These are phyloP conservation scores for Plagiodera versicolora DNA, from an alignment of 2,888 invertebrate species.

Conservation along the genomic window DNA sequence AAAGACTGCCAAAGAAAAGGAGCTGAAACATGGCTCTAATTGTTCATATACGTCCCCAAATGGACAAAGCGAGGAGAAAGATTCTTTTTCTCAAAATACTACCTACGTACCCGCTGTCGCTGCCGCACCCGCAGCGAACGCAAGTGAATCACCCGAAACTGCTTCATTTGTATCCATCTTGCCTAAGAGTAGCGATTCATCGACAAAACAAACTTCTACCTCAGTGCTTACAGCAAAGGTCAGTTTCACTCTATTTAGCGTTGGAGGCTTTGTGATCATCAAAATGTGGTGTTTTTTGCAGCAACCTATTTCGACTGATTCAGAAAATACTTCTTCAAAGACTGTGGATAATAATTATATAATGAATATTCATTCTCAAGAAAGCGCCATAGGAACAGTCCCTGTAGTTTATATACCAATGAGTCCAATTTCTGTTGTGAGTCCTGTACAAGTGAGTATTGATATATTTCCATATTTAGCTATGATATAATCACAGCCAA, in stretches of 20 bases:
- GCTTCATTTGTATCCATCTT: conserved; percentile 33
- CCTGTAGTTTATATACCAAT: conserved; percentile 48
- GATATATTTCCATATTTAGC: background rate
- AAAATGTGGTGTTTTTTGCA: conserved; percentile 18
- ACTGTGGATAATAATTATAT: conserved; percentile 32
- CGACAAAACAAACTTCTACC: conserved; percentile 33
- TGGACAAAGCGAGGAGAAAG: conserved; percentile 36
- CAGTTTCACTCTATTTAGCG: conserved; percentile 10
- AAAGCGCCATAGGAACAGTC: conserved; percentile 38
- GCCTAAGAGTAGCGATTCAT: conserved; percentile 28
- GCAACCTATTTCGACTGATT: conserved; percentile 29
- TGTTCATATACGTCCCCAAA: conserved; percentile 40
- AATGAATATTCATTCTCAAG: conserved; percentile 38
- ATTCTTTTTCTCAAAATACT: conserved; percentile 38
- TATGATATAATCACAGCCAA: no score
- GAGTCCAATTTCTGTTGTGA: conserved; percentile 49
- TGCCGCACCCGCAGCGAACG: conserved; percentile 37
- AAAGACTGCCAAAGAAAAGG: conserved; percentile 46
- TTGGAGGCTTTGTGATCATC: no score
- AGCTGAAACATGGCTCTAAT: conserved; percentile 33
- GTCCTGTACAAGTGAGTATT: conserved; percentile 46
- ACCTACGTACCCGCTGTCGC: conserved; percentile 39
- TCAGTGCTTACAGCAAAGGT: conserved; percentile 36
- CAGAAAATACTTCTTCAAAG: conserved; percentile 29
- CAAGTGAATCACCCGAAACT: conserved; percentile 31